These are phyloP conservation scores for Armadillidium nasatum DNA, from an alignment of 1,140 invertebrate species.

Conservation along the genomic window DNA sequence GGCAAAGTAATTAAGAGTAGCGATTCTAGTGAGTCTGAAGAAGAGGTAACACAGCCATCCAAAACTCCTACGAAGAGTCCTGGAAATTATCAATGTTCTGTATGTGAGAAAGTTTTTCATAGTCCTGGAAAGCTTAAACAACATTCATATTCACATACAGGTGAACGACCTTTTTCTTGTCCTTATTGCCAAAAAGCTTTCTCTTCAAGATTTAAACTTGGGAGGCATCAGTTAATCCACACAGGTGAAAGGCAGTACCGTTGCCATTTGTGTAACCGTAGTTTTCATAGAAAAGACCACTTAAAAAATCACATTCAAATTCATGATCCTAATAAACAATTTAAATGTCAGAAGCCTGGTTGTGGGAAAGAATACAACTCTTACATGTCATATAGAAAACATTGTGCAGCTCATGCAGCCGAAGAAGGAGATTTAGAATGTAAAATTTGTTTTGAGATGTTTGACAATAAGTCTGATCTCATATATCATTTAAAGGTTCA, in stretches of 20 bases:
- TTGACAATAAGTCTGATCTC: slow-evolving; percentile 61
- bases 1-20: slow-evolving; percentile 24
- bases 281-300: slow-evolving; percentile 69
- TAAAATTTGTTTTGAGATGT: slow-evolving; percentile 63
- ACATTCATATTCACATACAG: slow-evolving; percentile 62
- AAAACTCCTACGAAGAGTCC: not conserved
- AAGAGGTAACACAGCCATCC: slow-evolving; percentile 18
- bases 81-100: slow-evolving; percentile 52
- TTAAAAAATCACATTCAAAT: slow-evolving; percentile 57
- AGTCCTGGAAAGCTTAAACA: slow-evolving; percentile 58
- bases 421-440: slow-evolving; percentile 64
- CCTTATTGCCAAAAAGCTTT: slow-evolving; percentile 60
- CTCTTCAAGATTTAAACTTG: slow-evolving; percentile 66
- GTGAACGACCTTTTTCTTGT: slow-evolving; percentile 63
- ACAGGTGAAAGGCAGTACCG: slow-evolving; percentile 62
- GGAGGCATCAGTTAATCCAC: slow-evolving; percentile 64
- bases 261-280: slow-evolving; percentile 63
- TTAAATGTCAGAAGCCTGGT: slow-evolving; percentile 59
- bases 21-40: slow-evolving; percentile 34
- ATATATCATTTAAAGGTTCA: slow-evolving; percentile 67
- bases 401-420: slow-evolving; percentile 67
- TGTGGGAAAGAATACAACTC: slow-evolving; percentile 68
- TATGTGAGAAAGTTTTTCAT: slow-evolving; percentile 59
- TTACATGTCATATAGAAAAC: slow-evolving; percentile 63
- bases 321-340: slow-evolving; percentile 66